Base-by-base conservation (phyloP, 2,113 vertebrate species). In the Cephalopholis sonnerati region DNA sequence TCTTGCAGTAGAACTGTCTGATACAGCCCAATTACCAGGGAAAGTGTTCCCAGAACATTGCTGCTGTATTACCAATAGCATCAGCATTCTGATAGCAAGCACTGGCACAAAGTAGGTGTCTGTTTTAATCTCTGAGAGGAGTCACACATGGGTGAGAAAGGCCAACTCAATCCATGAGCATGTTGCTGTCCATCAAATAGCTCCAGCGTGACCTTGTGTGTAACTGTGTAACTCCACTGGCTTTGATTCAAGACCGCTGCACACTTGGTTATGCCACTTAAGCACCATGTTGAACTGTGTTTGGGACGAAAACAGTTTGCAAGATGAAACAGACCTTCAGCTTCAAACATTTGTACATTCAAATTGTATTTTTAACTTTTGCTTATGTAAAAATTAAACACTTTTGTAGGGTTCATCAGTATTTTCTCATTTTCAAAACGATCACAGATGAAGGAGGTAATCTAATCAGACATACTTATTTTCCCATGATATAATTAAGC, bases 121-220 rank as follows among this genome's bases (percentile, higher is more conserved):
- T n/a, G 22, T 73, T 65, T 55, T 63, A 41, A 84, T 79, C 79
- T 81, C 29, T 39, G 62, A 75, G 41, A 85, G 58, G 36, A 75
- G 39, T 48, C 29, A 62, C 91, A 91, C 88, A 62, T 65, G 77
- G 58, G 63, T 64, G 87, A 88, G 85, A 86, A 70, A 77, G 58
- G 64, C 83, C 44, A 75, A 36, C 64, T 53, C 36, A 24, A 58
- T 57, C 67, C 58, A 25, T 6, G 48, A 73, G 63, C 18, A 44
- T 90, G 89, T 84, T 82, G 76, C 87, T 87, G 91, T 91, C 91
- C 64, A 44, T 90, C 91, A 93, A 77, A 59, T n/a, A 65, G 79
- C 85, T 64, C 9, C 85, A 70, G 74, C 12, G 2, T 86, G 88
- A 89, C 84, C 61, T 54, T n/a, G 77, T 70, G 57, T 62, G 66